A percentile compares a stretch with the other conserved stretches of the same genome.
Evolutionary conservation across 2,113 vertebrate genomes (phyloP).

Genomic region (Psophia crepitans): DNA sequence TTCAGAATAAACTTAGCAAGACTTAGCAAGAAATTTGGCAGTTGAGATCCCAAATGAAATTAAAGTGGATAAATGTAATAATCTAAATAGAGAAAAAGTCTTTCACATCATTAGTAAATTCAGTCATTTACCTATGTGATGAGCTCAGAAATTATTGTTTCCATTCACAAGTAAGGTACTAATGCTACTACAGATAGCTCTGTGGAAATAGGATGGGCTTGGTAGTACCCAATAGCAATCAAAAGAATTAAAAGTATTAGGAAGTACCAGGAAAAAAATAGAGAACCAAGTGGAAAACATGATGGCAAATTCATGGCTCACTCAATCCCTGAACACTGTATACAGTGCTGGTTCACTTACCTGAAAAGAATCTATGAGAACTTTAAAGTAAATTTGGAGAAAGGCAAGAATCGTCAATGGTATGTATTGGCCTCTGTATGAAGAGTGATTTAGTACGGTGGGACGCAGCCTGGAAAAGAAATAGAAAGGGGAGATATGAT

Average conservation of each 20-base stretch:
- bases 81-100: not conserved
- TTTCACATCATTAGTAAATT: not conserved
- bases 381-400: not conserved
- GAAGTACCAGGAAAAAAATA: not conserved
- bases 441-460: not conserved
- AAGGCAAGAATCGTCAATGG: not conserved
- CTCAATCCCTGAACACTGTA: not conserved
- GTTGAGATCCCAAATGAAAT: not conserved
- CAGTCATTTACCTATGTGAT: not conserved
- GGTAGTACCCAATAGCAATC: not conserved
- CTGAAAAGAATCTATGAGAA: not conserved
- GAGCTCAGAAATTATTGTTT: not conserved
- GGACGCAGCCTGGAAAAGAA: not conserved
- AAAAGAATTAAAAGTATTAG: not conserved
- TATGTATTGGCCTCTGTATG: not conserved
- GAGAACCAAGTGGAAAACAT: not conserved
- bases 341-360: not conserved
- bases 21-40: not conserved
- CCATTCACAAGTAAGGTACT: not conserved
- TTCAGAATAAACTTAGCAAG: not conserved
- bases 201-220: not conserved
- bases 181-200: not conserved
- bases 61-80: not conserved
- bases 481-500: not conserved
- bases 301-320: not conserved